A percentile compares a stretch with the other conserved stretches of the same genome.
These are phyloP conservation scores for Drosophila nr. perissopoda DNA, from an alignment of 2,888 invertebrate genomes.

Conservation along the genomic window DNA sequence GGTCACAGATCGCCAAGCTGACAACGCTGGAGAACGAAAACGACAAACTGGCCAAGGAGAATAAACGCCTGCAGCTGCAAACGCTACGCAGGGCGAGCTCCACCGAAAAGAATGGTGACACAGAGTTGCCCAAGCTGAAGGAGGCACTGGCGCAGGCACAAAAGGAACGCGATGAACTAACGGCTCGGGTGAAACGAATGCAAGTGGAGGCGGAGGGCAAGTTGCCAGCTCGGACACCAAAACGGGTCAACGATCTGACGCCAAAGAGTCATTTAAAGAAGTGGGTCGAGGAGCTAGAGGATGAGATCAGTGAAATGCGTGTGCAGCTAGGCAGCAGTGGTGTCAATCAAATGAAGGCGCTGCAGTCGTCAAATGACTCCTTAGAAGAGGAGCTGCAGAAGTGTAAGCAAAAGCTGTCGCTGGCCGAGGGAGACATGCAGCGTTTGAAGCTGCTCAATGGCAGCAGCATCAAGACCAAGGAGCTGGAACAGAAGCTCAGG, in stretches of 20 bases:
- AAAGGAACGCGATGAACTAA: constrained; percentile 88
- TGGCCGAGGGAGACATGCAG: constrained; percentile 86
- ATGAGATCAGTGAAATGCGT: constrained; percentile 89
- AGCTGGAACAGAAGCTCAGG: constrained; percentile 89
- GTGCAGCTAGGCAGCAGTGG: constrained; percentile 84
- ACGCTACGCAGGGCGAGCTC: constrained; percentile 85
- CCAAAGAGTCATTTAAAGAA: constrained; percentile 87
- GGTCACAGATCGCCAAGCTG: constrained; percentile 89
- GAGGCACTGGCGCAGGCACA: constrained; percentile 86
- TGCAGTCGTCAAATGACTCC: constrained; percentile 88
- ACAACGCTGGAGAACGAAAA: constrained; percentile 90
- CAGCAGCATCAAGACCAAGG: constrained; percentile 87
- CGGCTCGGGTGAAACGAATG: constrained; percentile 88
- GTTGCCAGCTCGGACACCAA: constrained; percentile 89
- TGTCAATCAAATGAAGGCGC: constrained; percentile 85
- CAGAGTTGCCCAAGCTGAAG: constrained; percentile 86
- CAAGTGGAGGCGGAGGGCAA: constrained; percentile 88
- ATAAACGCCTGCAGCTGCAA: constrained; percentile 88
- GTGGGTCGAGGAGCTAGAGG: constrained; percentile 94
- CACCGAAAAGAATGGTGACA: constrained; percentile 83
- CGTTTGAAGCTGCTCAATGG: constrained; percentile 74
- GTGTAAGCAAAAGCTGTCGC: constrained; percentile 88
- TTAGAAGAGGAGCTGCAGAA: constrained; percentile 89
- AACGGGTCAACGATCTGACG: constrained; percentile 89
- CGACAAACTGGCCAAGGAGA: constrained; percentile 90